A percentile compares a stretch with the other conserved stretches of the same genome.
phyloP scores from a whole-genome alignment of 2,888 invertebrate species.

The Druceiella hillmani region DNA sequence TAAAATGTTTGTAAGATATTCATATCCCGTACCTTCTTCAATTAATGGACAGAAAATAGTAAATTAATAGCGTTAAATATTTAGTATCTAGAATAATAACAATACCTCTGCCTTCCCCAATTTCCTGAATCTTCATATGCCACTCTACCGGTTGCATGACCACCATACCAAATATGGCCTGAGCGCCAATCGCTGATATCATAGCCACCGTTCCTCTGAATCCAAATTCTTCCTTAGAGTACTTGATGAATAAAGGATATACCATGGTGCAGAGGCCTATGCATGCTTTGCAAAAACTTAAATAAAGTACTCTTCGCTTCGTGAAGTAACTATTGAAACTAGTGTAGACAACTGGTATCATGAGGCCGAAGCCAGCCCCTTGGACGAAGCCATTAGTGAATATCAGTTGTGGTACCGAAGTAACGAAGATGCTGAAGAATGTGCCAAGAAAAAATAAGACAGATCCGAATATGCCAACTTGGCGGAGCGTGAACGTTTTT shows the following conservation, averaged over 20 bases:
- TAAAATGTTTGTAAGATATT: too few species aligned
- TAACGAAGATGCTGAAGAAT: conserved; percentile 57
- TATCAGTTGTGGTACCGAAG: conserved; percentile 56
- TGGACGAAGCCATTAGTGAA: conserved; percentile 60
- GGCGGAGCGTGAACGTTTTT: conserved; percentile 57
- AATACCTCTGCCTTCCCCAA: too few species aligned
- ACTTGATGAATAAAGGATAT: conserved; percentile 61
- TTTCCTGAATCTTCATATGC: conserved; percentile 57
- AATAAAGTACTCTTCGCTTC: conserved; percentile 62
- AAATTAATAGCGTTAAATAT: too few species aligned
- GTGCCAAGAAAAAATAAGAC: conserved; percentile 58
- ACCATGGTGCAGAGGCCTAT: conserved; percentile 63
- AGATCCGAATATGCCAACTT: conserved; percentile 62
- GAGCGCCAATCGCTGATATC: conserved; percentile 59
- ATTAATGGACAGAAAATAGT: too few species aligned
- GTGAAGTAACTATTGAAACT: conserved; percentile 72
- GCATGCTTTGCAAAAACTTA: conserved; percentile 64
- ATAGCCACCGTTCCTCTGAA: conserved; percentile 68
- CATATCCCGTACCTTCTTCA: too few species aligned
- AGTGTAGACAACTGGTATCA: conserved; percentile 67
- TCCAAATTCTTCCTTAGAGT: conserved; percentile 57
- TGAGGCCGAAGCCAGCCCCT: conserved; percentile 63
- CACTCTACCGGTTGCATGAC: conserved; percentile 69
- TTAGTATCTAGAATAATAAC: too few species aligned
- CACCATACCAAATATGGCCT: conserved; percentile 61